Base-by-base conservation (phyloP, 1,140 invertebrate species). In the Phocides pigmalion region DNA sequence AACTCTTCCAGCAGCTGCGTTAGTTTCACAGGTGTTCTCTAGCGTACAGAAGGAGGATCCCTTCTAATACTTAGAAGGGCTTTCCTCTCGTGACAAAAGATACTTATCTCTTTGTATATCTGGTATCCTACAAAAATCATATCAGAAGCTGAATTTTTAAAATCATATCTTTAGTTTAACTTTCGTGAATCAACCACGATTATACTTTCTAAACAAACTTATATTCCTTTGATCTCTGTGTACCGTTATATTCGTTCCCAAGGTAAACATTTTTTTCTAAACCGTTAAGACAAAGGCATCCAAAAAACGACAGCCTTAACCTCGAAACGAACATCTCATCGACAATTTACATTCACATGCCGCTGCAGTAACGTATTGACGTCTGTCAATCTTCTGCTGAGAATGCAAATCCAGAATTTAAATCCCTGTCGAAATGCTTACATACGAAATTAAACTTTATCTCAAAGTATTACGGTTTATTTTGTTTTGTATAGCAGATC, bases 351-450 rank as follows among this genome's bases (percentile, higher is more conserved):
- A 56, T 56, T 56, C 53, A 20, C 17, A 56, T 56, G 53, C 51
- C 47, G 44, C 68, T 53, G 49, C 41, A 66, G 71, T 72, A 70
- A 67, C 59, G 62, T 68, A 81, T 72, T 78, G 76, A 81, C 75
- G 72, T 81, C 66, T 76, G 75, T 76, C 78, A 81, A 78, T 70
- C 75, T 68, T 42, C 49, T 59, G 59, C 68, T 50, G 46, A 51
- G 63, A 68, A 81, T 81, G 76, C 73, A 79, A 76, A 81, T 70
- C 20, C 66, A 44, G 58, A 70, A 73, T 68, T 65, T 42, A 62
- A 56, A 53, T 63, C 22, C 59, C 28, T 54, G 3, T 41, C 44
- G 15, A 20, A 44, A 17, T 37, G 14, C n/a, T 42, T 28, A 19
- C 17, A 61, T 22, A 39, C 16, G 42, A 28, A 61, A 35, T 25